Conservation (phyloP, 1,140 invertebrate species). For the Phymastichus coffea region DNA sequence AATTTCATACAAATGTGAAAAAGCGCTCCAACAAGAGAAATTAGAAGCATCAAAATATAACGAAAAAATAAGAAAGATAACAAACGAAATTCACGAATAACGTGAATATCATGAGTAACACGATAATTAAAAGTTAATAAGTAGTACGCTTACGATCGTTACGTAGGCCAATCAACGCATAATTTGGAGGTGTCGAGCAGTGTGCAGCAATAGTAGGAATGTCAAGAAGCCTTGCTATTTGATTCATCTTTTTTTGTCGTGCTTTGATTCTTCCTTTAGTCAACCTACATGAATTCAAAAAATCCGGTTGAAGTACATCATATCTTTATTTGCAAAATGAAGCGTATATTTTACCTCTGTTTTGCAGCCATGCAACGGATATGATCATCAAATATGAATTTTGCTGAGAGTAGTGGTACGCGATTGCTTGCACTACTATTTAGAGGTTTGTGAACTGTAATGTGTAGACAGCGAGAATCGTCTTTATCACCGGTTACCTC, state of each 20-base stretch:
- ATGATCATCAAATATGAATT: constrained; percentile 98
- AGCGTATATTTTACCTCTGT: constrained; percentile 72
- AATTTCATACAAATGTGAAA: not conserved
- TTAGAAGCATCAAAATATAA: not conserved
- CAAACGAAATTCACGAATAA: not conserved
- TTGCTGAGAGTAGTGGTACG: constrained; percentile 81
- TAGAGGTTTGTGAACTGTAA: constrained; percentile 88
- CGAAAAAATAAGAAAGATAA: not conserved
- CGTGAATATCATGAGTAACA: constrained; percentile 24
- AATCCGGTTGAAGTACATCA: too few species aligned
- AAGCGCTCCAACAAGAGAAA: not conserved
- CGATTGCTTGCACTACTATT: constrained; percentile 63
- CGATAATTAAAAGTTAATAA: too few species aligned
- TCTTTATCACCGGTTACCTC: constrained; percentile 89
- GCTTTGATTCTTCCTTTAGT: constrained; percentile 89
- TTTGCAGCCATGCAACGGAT: constrained; percentile 96
- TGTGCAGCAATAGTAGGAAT: constrained; percentile 67
- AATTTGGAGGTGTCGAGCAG: constrained; percentile 58
- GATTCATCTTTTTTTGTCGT: constrained; percentile 92
- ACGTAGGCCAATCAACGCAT: constrained; percentile 45
- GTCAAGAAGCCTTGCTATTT: constrained; percentile 89
- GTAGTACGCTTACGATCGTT: constrained; percentile 51
- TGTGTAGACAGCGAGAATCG: constrained; percentile 92
- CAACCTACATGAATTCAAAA: too few species aligned
- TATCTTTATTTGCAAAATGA: too few species aligned